Percentiles rank a stretch among this genome's conserved stretches.
phyloP scores from a whole-genome alignment of 2,797 vertebrate genomes.

The Ctenopoma kingsleyae region DNA sequence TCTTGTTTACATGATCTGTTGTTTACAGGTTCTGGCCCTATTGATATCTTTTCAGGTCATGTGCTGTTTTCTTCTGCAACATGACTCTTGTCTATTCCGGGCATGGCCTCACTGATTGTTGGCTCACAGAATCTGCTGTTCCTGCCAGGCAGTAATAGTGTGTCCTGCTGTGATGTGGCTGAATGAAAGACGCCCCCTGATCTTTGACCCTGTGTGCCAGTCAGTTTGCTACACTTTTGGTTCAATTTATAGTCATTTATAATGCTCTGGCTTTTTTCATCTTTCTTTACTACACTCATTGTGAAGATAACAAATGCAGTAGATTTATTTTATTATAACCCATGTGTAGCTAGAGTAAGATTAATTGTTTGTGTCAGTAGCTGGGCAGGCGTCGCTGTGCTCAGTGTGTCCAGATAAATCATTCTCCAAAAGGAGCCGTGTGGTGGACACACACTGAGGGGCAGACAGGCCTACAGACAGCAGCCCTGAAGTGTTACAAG shows the following conservation, averaged over 20 bases:
- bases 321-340: constrained; percentile 3
- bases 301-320: not conserved
- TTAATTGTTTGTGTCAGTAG: constrained; percentile 36
- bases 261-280: not conserved
- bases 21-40: constrained; percentile 34
- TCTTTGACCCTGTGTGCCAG: constrained; percentile 27
- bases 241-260: not conserved
- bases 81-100: constrained; percentile 79
- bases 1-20: constrained; percentile 36
- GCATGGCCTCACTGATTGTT: constrained; percentile 65
- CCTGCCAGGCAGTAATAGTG: constrained; percentile 51
- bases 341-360: constrained; percentile 16
- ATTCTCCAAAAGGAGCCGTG: constrained; percentile 44
- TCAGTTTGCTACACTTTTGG: not conserved
- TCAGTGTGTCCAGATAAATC: constrained; percentile 55
- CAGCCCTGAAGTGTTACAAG: constrained; percentile 29
- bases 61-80: constrained; percentile 73
- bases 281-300: not conserved
- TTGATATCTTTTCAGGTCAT: constrained; percentile 57
- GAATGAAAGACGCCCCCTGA: constrained; percentile 8
- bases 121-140: constrained; percentile 55
- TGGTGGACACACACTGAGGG: constrained; percentile 47
- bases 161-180: constrained; percentile 10
- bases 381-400: constrained; percentile 24
- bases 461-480: constrained; percentile 44